A percentile compares a stretch with the other conserved stretches of the same genome.
Evolutionary conservation across 2,113 vertebrate species (phyloP).

Genomic region (Delphinapterus leucas): DNA sequence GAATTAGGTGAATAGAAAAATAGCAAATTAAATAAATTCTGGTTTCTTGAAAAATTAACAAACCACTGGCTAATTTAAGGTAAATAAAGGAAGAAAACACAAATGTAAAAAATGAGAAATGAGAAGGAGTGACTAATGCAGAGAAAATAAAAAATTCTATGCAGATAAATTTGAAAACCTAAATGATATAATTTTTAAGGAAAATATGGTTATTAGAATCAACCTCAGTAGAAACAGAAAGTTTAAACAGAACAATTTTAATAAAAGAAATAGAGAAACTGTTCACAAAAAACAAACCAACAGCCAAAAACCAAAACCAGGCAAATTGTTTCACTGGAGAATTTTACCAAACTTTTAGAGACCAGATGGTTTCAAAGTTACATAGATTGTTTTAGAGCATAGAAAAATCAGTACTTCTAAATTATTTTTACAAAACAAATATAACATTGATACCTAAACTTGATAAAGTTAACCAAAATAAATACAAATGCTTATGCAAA

Average conservation of each 20-base stretch:
- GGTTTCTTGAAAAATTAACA: neutral
- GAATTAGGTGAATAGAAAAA: neutral
- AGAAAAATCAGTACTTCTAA: neutral
- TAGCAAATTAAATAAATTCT: neutral
- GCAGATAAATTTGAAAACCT: neutral
- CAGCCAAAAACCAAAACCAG: neutral
- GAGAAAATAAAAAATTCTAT: neutral
- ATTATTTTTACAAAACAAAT: neutral
- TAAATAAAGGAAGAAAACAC: neutral
- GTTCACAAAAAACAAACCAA: neutral
- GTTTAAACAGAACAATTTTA: slow-evolving; percentile 21
- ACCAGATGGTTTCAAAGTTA: neutral
- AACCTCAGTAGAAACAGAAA: neutral
- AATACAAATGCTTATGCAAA: neutral
- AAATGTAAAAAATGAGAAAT: neutral
- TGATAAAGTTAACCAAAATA: neutral
- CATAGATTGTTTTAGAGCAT: neutral
- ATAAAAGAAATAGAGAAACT: neutral
- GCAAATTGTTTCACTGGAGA: neutral
- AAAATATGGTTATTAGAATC: neutral
- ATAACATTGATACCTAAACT: neutral
- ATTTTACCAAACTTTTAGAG: neutral
- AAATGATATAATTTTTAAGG: neutral
- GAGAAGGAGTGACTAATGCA: neutral
- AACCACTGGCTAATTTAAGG: neutral